Evolutionary conservation across 2,888 invertebrate genomes (phyloP).

Genomic region (Drosophila affinis): DNA sequence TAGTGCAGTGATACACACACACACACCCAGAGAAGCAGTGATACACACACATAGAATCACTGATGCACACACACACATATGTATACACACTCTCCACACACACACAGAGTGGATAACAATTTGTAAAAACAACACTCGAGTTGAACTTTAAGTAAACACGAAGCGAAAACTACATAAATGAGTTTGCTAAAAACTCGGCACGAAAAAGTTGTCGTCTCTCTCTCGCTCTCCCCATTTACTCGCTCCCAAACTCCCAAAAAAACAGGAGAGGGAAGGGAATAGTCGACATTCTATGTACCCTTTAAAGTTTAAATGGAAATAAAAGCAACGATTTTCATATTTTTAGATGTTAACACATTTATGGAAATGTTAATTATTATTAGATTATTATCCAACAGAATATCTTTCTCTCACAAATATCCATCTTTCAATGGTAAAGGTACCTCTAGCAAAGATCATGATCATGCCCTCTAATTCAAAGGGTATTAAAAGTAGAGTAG

Average conservation of each 20-base stretch:
- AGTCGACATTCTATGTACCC: slow-evolving; percentile 21
- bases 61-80: not conserved
- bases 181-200: slow-evolving; percentile 75
- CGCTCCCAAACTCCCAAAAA: slow-evolving; percentile 1
- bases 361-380: too few species aligned
- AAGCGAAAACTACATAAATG: slow-evolving; percentile 77
- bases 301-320: not conserved
- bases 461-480: not conserved
- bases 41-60: not conserved
- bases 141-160: slow-evolving; percentile 77
- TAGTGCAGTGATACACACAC: slow-evolving; percentile 1
- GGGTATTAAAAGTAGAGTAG: slow-evolving; percentile 11
- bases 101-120: slow-evolving; percentile 62
- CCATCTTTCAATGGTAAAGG: too few species aligned
- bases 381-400: too few species aligned
- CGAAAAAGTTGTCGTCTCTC: slow-evolving; percentile 35
- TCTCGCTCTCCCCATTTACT: not conserved
- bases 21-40: not conserved
- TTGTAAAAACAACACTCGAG: slow-evolving; percentile 79
- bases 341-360: too few species aligned
- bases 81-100: slow-evolving; percentile 5
- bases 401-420: too few species aligned
- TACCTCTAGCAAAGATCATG: not conserved
- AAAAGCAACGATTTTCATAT: not conserved
- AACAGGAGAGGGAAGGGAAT: slow-evolving; percentile 17